Percentiles rank a stretch among this genome's conserved stretches.
phyloP scores from a whole-genome alignment of 2,888 invertebrate genomes.

The Trypoxylon attenuatum region DNA sequence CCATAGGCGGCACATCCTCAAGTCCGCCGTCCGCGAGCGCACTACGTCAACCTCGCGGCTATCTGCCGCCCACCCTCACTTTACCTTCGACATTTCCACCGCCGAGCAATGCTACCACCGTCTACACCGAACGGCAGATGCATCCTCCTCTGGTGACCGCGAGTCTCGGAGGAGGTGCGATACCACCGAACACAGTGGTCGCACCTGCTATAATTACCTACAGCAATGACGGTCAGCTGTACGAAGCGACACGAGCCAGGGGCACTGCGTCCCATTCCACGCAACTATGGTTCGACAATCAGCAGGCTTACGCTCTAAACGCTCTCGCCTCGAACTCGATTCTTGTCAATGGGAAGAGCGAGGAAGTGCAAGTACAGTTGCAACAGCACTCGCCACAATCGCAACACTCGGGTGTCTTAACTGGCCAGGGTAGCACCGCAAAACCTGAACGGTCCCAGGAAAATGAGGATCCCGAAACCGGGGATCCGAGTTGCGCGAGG shows the following conservation, averaged over 20 bases:
- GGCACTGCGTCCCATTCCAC: conserved; percentile 9
- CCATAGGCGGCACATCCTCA: conserved; percentile 8
- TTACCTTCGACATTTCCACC: conserved; percentile 2
- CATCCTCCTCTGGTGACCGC: conserved; percentile 19
- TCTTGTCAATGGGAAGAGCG: background rate
- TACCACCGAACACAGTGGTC: conserved; percentile 4
- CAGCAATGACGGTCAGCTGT: conserved; percentile 9
- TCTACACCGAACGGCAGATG: conserved; percentile 32
- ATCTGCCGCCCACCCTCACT: conserved; percentile 12
- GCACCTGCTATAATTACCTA: conserved; percentile 6
- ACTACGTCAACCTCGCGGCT: conserved; percentile 17
- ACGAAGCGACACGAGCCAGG: conserved; percentile 11
- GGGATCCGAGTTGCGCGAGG: conserved; percentile 63
- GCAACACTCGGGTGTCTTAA: too few relatives aligned
- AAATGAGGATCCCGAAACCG: conserved; percentile 23
- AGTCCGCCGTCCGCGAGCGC: conserved; percentile 1
- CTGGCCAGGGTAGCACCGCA: background rate
- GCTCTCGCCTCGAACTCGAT: background rate
- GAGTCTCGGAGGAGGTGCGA: conserved; percentile 4
- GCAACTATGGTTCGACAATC: conserved; percentile 26
- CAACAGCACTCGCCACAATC: too few relatives aligned
- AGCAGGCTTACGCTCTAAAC: conserved; percentile 7
- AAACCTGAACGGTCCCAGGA: conserved; percentile 31
- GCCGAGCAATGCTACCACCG: background rate
- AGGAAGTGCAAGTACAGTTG: background rate